phyloP scores from a whole-genome alignment of 2,113 vertebrate genomes.

The Mionectes macconnelli region DNA sequence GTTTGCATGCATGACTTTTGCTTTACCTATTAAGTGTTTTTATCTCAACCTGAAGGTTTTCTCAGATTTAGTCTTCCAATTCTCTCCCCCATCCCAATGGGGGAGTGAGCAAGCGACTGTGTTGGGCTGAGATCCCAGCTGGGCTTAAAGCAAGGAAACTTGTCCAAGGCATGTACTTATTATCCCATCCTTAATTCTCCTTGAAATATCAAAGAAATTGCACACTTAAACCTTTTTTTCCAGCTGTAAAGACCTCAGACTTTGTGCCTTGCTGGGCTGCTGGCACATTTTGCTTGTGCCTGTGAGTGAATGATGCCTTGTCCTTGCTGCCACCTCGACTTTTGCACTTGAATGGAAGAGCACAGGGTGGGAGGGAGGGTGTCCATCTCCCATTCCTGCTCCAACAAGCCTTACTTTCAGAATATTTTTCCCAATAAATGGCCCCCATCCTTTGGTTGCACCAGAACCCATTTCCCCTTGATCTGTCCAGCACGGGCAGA shows the following conservation, averaged over 20 bases:
- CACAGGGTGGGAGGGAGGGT: not conserved
- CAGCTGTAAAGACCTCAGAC: not conserved
- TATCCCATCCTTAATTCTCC: not conserved
- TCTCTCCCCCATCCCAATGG: not conserved
- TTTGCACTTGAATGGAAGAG: not conserved
- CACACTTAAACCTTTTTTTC: not conserved
- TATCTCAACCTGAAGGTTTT: not conserved
- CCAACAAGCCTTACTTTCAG: not conserved
- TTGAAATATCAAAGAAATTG: not conserved
- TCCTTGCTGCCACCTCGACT: accelerated
- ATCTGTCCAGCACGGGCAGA: not conserved
- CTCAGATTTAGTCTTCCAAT: not conserved
- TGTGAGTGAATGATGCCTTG: not conserved
- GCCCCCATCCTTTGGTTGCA: not conserved
- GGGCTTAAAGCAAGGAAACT: not conserved
- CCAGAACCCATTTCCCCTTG: not conserved
- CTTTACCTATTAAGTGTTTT: not conserved
- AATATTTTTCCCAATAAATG: not conserved
- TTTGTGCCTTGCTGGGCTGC: not conserved
- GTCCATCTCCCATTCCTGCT: not conserved
- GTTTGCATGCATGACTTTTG: not conserved
- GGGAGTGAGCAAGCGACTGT: too few relatives aligned
- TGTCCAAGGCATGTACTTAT: not conserved
- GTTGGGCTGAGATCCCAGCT: not conserved
- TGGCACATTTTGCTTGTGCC: not conserved